Conservation (phyloP, 2,888 invertebrate species). For the Hydriomena furcata region DNA sequence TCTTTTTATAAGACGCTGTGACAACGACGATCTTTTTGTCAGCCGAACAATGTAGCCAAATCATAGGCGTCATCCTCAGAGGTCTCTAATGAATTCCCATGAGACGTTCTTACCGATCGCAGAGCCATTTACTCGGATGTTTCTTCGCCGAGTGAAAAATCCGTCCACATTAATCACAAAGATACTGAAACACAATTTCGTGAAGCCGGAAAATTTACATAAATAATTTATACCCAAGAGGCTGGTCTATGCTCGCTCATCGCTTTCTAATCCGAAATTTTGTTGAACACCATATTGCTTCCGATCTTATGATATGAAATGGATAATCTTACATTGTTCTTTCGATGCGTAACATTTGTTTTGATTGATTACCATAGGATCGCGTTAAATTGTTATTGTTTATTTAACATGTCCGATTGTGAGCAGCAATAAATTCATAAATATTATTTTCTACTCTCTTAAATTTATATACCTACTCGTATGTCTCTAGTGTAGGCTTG, state of each 20-base stretch:
- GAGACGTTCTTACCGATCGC: constrained; percentile 67
- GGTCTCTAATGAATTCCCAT: constrained; percentile 68
- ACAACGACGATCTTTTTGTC: constrained; percentile 48
- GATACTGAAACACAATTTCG: constrained; percentile 77
- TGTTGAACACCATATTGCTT: constrained; percentile 49
- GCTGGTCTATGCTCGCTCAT: constrained; percentile 42
- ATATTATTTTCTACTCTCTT: constrained; percentile 20
- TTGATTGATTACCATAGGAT: constrained; percentile 31
- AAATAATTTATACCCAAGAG: constrained; percentile 79
- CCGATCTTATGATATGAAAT: constrained; percentile 44
- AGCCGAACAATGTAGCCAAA: constrained; percentile 54
- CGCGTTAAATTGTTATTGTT: constrained; percentile 29
- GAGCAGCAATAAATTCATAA: constrained; percentile 14
- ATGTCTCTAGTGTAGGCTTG: too few relatives aligned
- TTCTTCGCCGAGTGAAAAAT: constrained; percentile 76
- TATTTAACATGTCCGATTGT: constrained; percentile 21
- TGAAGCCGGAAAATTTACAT: constrained; percentile 77
- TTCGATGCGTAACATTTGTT: constrained; percentile 29
- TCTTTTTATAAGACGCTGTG: constrained; percentile 35
- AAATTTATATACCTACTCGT: constrained; percentile 1
- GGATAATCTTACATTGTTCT: constrained; percentile 36
- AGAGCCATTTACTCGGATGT: constrained; percentile 72
- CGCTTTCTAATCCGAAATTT: constrained; percentile 58
- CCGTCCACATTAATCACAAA: constrained; percentile 77
- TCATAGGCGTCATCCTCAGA: constrained; percentile 52